Conservation (phyloP, 2,797 vertebrate genomes). For the Urocyon cinereoargenteus region DNA sequence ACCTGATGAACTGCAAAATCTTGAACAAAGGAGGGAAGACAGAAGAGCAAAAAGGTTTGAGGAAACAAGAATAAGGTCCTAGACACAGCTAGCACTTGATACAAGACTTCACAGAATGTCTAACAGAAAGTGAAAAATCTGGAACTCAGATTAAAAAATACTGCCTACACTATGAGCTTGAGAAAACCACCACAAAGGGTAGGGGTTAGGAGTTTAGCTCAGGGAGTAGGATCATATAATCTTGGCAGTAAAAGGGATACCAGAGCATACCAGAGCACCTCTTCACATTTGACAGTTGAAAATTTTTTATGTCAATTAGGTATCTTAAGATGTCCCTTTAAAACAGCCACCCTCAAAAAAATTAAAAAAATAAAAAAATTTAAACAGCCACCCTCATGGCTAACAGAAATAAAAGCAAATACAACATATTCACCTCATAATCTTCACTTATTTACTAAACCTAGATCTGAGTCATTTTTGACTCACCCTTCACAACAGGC, state of each 20-base stretch:
- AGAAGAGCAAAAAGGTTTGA: conserved; percentile 12
- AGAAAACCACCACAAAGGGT: neutral
- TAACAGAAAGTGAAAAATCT: conserved; percentile 4
- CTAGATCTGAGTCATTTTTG: neutral
- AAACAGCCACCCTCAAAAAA: neutral
- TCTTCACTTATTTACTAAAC: neutral
- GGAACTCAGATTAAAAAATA: neutral
- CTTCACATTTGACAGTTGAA: neutral
- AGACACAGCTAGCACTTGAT: neutral
- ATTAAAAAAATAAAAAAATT: too few species aligned
- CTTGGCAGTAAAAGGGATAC: neutral
- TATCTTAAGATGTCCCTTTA: neutral
- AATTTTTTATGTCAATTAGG: neutral
- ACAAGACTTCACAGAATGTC: neutral
- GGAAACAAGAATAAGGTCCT: neutral
- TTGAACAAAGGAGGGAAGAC: neutral
- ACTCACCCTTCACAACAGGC: neutral
- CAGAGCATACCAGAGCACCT: neutral
- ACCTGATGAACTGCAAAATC: neutral
- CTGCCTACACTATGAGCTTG: neutral
- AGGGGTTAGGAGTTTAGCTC: neutral
- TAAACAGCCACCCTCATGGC: neutral
- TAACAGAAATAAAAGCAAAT: conserved; percentile 11
- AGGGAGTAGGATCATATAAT: neutral
- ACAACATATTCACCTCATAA: conserved; percentile 19